phyloP scores from a whole-genome alignment of 2,888 invertebrate genomes.

The Punctoribates punctum region DNA sequence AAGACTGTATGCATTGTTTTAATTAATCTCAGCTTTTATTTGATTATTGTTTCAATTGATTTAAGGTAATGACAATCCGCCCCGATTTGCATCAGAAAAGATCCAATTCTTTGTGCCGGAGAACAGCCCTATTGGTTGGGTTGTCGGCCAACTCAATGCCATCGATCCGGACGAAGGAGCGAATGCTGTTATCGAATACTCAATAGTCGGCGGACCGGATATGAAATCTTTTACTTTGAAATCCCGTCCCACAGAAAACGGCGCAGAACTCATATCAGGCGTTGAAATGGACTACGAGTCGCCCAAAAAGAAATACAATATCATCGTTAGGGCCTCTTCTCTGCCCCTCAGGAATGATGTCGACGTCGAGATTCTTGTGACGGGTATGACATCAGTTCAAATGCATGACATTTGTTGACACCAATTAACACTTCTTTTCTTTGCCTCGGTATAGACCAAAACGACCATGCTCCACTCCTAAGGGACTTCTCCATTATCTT shows the following conservation, averaged over 20 bases:
- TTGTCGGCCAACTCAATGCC: conserved; percentile 83
- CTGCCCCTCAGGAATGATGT: conserved; percentile 84
- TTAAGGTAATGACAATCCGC: conserved; percentile 48
- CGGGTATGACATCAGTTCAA: too few species aligned
- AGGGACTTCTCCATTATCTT: conserved; percentile 90
- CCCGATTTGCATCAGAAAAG: conserved; percentile 72
- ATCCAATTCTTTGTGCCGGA: conserved; percentile 85
- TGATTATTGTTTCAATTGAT: background rate
- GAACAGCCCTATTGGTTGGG: conserved; percentile 93
- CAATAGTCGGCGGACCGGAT: conserved; percentile 82
- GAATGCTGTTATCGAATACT: conserved; percentile 87
- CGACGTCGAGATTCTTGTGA: conserved; percentile 78
- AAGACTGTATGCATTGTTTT: conserved; percentile 46
- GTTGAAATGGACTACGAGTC: conserved; percentile 94
- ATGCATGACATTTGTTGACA: conserved; percentile 20
- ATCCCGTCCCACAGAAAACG: conserved; percentile 65
- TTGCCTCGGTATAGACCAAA: conserved; percentile 59
- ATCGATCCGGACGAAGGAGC: conserved; percentile 88
- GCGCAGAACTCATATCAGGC: conserved; percentile 78
- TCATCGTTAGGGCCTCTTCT: conserved; percentile 84
- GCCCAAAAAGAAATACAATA: conserved; percentile 79
- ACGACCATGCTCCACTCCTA: conserved; percentile 65
- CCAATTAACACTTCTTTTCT: background rate
- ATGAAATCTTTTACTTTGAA: conserved; percentile 78
- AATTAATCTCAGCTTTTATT: background rate